Base-by-base conservation (phyloP, 2,888 invertebrate genomes). In the Saturnia japonica region DNA sequence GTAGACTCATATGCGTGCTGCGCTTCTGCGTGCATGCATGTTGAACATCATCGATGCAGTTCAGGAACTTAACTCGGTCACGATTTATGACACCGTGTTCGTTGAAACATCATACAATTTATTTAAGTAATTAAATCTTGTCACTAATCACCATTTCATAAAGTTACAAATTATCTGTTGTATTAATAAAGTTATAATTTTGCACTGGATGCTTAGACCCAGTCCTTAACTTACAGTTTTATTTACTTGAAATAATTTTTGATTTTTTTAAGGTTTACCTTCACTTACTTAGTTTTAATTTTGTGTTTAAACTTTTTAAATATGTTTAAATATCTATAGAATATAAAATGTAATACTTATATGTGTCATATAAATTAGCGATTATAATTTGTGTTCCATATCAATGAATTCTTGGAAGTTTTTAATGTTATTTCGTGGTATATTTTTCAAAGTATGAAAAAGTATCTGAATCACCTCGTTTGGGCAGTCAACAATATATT, bases 11-110 rank as follows among this genome's bases (percentile, higher is more conserved):
- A 71, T 70, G 68, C 73, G 70, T 72, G 57, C 28, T 69, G 74
- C 75, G 74, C 73, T 72, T 25, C 28, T 69, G 74, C 75, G 74
- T 73, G 70, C 75, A 75, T 73, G 70, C 71, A 68, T 75, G 73
- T 76, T 67, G 73, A 75, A 73, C 74, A 72, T 80, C 77, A 77
- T 79, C 68, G 72, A 80, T 80, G 75, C 74, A 76, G 78, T 84
- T 78, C 81, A 90, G 89, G 89, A 89, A 87, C 84, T 83, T 72
- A 69, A 70, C 72, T 73, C 71, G 72, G 86, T 90, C 90, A 91
- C 90, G 90, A 88, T 74, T 79, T 76, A 82, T 80, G 82, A 80
- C 81, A 82, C 72, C 73, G 79, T 80, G 82, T 83, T 85, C 82
- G 86, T 79, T 74, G 76, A 68, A 72, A 72, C 75, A 81, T 78